Evolutionary conservation across 2,113 vertebrate species (phyloP).

Genomic region (Hippopotamus amphibius): DNA sequence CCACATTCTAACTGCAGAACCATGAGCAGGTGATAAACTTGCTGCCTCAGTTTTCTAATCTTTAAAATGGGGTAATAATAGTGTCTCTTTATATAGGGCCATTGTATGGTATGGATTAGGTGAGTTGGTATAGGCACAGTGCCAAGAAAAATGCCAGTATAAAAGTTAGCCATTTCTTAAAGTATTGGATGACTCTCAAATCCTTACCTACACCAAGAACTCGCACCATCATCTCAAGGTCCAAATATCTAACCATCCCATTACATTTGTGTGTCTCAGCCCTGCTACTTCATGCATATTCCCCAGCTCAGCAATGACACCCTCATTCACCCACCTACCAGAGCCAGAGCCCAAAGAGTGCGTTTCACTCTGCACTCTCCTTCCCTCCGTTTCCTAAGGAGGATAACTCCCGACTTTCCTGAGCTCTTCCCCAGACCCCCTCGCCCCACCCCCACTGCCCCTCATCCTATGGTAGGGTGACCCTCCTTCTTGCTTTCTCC

Average conservation of each 20-base stretch:
- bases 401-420: too few relatives aligned
- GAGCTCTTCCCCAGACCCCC: fast-evolving
- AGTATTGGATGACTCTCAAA: not conserved
- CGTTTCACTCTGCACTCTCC: fast-evolving
- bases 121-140: fast-evolving
- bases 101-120: too few relatives aligned
- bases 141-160: not conserved
- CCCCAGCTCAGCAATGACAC: too few relatives aligned
- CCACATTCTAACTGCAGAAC: too few relatives aligned
- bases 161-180: not conserved
- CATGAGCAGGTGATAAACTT: not conserved
- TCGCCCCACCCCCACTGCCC: too few relatives aligned
- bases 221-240: not conserved
- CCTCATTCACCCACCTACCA: not conserved
- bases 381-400: fast-evolving
- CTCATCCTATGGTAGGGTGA: too few relatives aligned
- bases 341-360: not conserved
- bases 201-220: not conserved
- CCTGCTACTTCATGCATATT: not conserved
- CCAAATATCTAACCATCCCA: not conserved
- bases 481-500: not conserved
- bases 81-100: fast-evolving
- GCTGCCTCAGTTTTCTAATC: not conserved
- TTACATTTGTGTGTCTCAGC: not conserved
- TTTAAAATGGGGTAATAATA: not conserved